Evolutionary conservation across 2,888 invertebrate genomes (phyloP), one percentile per base, ranked within the genome.

Genomic region (Temnothorax rugatulus): DNA sequence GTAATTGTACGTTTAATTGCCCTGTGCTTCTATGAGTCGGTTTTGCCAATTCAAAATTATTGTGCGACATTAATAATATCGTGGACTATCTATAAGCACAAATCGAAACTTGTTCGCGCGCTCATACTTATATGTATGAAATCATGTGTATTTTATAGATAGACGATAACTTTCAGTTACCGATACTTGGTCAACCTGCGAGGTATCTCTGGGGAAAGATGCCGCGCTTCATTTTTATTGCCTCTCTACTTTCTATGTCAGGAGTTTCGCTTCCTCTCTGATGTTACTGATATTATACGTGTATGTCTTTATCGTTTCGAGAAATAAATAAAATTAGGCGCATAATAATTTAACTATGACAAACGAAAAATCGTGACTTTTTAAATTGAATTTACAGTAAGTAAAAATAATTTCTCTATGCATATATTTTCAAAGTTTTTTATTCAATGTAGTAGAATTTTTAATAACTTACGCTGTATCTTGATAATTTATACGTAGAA

Each of bases 251-350:
- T 76, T 83, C 83, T 79, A 66, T 85, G 85, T 85, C 89, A 87
- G 18, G 29, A 87, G 64, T 86, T 66, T 82, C 79, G 41, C 71
- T 71, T 84, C 81, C 63, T 84, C 61, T 69, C 11, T 41, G 18
- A 13, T 77, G 2, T 44, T 57, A 57, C 64, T 57, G 75, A 82
- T 87, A 81, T 87, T 87, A 29, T 29, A 29, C 29, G 29, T 29
- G 4, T 29, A 29, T 84, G 73, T 75, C 18, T 63, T 44, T 64
- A 57, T 52, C 34, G 63, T 84, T 85, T 73, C 57, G 84, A 29
- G 86, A 77, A 89, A 87, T 86, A 86, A 18, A 50, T 84, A 87
- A 91, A 50, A 91, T 90, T 89, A 87, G 84, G 77, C 18, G 2
- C 86, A 86, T 82, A 9, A 57, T 64, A 38, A 76, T 52, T 5